Conservation (phyloP, 2,888 invertebrate genomes). For the Rambutsinella grinnellia region DNA sequence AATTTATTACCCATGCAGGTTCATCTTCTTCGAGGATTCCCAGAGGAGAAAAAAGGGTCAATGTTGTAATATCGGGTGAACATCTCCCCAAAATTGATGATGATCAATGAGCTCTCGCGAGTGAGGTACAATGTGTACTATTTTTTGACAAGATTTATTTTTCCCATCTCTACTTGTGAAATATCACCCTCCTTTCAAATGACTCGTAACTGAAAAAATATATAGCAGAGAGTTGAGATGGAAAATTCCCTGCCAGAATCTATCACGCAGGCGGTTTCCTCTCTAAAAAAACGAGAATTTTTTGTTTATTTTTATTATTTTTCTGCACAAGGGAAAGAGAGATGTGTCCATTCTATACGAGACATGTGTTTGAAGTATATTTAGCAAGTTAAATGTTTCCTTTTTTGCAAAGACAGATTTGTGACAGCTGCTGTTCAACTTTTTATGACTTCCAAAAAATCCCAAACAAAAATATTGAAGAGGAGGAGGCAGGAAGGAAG, state of each 20-base stretch:
- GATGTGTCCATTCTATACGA: no score
- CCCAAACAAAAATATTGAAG: no score
- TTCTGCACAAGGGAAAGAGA: no score
- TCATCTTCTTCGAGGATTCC: neutral
- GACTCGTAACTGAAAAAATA: neutral
- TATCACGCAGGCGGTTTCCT: neutral
- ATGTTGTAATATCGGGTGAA: neutral
- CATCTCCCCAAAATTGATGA: neutral
- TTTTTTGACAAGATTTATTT: neutral
- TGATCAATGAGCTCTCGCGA: no score
- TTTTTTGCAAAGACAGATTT: neutral
- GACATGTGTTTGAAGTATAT: no score
- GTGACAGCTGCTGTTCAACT: neutral
- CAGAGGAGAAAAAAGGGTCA: neutral
- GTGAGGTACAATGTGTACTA: neutral
- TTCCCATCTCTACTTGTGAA: neutral
- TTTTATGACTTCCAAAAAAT: neutral
- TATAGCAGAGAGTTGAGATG: neutral
- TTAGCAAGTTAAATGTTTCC: no score
- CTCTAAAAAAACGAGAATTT: neutral
- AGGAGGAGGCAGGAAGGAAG: neutral
- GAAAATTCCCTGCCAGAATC: neutral
- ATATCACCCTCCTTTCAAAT: neutral
- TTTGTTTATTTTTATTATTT: no score
- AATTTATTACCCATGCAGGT: neutral